These are phyloP conservation scores for Acanthosepion esculentum DNA, from an alignment of 2,888 invertebrate species.

Conservation along the genomic window DNA sequence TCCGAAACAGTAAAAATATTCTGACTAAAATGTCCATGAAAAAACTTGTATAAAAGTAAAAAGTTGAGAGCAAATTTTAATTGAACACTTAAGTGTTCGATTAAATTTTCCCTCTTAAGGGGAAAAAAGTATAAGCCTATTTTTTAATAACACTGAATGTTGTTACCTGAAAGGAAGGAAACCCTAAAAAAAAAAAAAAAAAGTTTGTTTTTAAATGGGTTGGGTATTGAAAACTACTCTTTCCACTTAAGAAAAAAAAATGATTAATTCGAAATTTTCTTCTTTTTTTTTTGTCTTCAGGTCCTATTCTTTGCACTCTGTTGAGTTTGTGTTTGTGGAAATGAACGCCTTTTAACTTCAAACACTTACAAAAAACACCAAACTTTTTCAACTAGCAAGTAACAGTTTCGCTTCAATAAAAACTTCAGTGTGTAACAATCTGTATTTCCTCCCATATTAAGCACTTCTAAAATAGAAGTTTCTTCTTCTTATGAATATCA, in stretches of 20 bases:
- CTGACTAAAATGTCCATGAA: too few species aligned
- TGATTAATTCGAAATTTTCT: neutral
- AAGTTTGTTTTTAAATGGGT: neutral
- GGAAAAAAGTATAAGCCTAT: too few species aligned
- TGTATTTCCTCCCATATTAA: neutral
- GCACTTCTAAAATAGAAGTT: neutral
- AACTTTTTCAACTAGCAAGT: neutral
- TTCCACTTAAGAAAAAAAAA: neutral
- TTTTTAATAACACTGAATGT: too few species aligned
- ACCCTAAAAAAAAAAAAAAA: too few species aligned
- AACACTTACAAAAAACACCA: neutral
- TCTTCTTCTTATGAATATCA: neutral
- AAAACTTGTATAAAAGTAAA: too few species aligned
- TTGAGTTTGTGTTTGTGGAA: neutral
- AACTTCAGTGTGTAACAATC: neutral
- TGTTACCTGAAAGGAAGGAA: too few species aligned
- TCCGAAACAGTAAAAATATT: too few species aligned
- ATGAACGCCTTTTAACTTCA: neutral
- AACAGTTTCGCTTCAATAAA: conserved; percentile 25
- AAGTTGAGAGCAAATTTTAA: too few species aligned
- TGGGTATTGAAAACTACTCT: neutral
- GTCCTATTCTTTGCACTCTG: neutral
- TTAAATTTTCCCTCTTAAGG: too few species aligned
- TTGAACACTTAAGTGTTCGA: too few species aligned
- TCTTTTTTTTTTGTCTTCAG: neutral